Evolutionary conservation across 1,140 invertebrate genomes (phyloP), one percentile per base, ranked within the genome.

Genomic region (Lineus longissimus): DNA sequence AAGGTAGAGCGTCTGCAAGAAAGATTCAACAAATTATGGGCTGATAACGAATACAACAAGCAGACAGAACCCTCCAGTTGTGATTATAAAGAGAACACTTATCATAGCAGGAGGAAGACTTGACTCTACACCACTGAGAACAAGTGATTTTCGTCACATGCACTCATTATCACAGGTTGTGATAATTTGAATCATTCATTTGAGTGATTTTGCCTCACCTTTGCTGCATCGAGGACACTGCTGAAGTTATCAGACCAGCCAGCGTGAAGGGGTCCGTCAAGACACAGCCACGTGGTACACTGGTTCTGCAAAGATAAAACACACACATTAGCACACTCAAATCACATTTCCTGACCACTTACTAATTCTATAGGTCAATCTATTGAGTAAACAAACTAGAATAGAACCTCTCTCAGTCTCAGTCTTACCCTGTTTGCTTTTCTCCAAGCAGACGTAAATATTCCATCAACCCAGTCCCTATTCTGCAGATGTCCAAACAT

Each of bases 181-280:
- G n/a, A 43, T 13, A 43, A 43, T 11, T 19, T 13, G 40, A 43
- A 19, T 13, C 11, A 13, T 11, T 13, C 11, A 43, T 43, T 43
- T 43, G 40, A 43, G 40, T 43, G 40, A 19, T 13, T 59, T 15
- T 41, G 2, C 7, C 60, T 40, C 66, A 79, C 78, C 75, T 75
- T 78, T 51, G 75, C 75, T 15, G 70, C 68, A 54, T 73, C 70
- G 1, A 81, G 69, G 7, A 81, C 68, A 58, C 74, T 75, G 67
- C 73, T 79, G 54, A 82, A 78, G 60, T 77, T 76, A 60, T 81
- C 79, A 6, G 75, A 72, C 79, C 79, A 82, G 17, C 65, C 71
- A 9, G 72, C 57, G 55, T 72, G 75, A 6, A 82, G 65, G 19
- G 73, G 74, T 22, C 79, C 79, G 72, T 82, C 79, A 25, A 82